Conservation (phyloP, 2,888 invertebrate species). For the Zeuzera pyrina region DNA sequence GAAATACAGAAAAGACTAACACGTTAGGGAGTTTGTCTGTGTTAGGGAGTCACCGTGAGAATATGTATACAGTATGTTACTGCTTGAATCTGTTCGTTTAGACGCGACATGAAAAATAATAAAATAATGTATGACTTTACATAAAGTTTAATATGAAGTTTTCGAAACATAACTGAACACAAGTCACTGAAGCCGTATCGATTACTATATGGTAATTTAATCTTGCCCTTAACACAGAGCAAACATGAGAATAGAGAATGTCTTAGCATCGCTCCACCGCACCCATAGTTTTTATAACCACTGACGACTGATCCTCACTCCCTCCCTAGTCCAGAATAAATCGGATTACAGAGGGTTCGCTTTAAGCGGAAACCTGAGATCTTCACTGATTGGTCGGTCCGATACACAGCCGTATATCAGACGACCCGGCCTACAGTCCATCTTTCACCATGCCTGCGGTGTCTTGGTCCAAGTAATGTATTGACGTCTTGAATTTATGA, state of each 20-base stretch:
- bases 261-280: constrained; percentile 10
- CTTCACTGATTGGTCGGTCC: constrained; percentile 4
- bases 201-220: constrained; percentile 15
- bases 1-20: too few species aligned
- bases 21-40: too few species aligned
- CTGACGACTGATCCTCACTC: constrained; percentile 1
- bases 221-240: constrained; percentile 18
- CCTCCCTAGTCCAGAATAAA: not conserved
- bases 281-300: constrained; percentile 5
- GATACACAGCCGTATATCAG: constrained; percentile 9
- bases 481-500: too few species aligned
- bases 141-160: too few species aligned
- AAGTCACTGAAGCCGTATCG: too few species aligned
- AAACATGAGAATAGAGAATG: constrained; percentile 9
- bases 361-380: not conserved
- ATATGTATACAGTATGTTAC: too few species aligned
- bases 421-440: constrained; percentile 15
- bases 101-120: too few species aligned
- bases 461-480: constrained; percentile 18
- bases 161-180: too few species aligned
- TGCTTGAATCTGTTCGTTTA: too few species aligned
- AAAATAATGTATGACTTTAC: too few species aligned
- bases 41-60: too few species aligned
- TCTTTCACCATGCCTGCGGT: constrained; percentile 14
- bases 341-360: not conserved